Base-by-base conservation (phyloP, 2,888 invertebrate genomes). In the Pheosia gnoma region DNA sequence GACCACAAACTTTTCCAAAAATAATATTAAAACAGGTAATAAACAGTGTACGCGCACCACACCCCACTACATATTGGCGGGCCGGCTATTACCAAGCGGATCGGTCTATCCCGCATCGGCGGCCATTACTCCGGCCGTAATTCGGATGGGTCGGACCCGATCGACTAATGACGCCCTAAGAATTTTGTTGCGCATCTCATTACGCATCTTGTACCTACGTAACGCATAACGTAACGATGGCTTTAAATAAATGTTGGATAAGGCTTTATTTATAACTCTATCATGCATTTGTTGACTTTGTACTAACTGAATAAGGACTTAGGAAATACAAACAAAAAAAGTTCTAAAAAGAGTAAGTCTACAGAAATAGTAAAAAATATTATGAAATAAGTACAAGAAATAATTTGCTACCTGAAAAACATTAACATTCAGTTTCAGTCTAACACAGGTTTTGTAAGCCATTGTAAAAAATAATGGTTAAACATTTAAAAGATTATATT, bases 61-160 rank as follows among this genome's bases (percentile, higher is more conserved):
- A 74, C 80, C 79, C 82, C 81, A 78, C 82, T 79, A 55, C 82
- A 87, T 89, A 90, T 88, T 87, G 84, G 84, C 78, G 75, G 82
- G 78, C 71, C 83, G 78, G 81, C 84, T 80, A 85, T 89, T 83
- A 87, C 81, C 65, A 66, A 68, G 71, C 77, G 79, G 79, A 77
- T 81, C 81, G 77, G 78, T 76, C 78, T 80, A 84, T 87, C 79
- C 80, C 66, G 68, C 78, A 72, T 75, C 74, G 76, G 65, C 79
- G 78, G 66, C 79, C 75, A 79, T 81, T 79, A 75, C 72, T 70
- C 76, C 68, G 74, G 74, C 75, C 79, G 77, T 80, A 80, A 80
- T 72, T 71, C 77, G 77, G 72, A 75, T 75, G 68, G 71, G 62
- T 52, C 72, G 71, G 68, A 74, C 75, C 73, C 78, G 83, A 85